Evolutionary conservation across 2,888 invertebrate species (phyloP).

Genomic region (Stenichneumon culpator): DNA sequence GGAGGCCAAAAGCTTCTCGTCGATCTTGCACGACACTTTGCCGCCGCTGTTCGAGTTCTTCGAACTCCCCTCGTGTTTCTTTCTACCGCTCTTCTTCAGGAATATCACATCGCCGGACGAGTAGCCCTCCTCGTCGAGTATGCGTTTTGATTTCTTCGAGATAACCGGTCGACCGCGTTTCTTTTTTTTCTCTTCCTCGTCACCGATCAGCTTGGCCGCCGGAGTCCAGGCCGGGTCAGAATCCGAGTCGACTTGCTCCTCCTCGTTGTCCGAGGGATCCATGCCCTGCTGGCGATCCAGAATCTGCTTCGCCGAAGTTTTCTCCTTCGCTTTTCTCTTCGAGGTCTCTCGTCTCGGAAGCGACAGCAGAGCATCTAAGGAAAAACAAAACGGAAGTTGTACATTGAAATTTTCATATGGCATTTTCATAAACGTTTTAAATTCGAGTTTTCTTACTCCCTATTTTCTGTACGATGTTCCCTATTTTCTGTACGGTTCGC

Average conservation of each 20-base stretch:
- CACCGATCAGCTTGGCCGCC: slow-evolving; percentile 86
- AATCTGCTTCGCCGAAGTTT: slow-evolving; percentile 86
- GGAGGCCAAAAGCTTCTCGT: slow-evolving; percentile 81
- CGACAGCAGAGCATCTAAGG: slow-evolving; percentile 81
- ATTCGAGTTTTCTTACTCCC: not conserved
- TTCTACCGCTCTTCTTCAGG: slow-evolving; percentile 84
- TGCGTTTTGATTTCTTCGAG: slow-evolving; percentile 77
- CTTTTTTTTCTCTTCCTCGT: slow-evolving; percentile 83
- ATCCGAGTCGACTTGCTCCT: slow-evolving; percentile 89
- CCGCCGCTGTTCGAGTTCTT: slow-evolving; percentile 72
- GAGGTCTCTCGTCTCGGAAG: slow-evolving; percentile 88
- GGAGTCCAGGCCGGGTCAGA: slow-evolving; percentile 93
- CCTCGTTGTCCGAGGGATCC: slow-evolving; percentile 85
- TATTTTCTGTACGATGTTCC: too few species aligned
- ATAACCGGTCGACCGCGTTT: slow-evolving; percentile 82
- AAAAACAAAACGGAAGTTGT: slow-evolving; percentile 11
- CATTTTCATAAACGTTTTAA: too few species aligned
- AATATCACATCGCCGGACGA: slow-evolving; percentile 84
- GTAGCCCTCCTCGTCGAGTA: slow-evolving; percentile 88
- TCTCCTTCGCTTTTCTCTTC: slow-evolving; percentile 90
- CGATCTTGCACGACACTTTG: slow-evolving; percentile 80
- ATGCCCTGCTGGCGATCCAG: slow-evolving; percentile 83
- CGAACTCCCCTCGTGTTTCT: slow-evolving; percentile 77
- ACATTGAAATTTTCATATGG: not conserved
- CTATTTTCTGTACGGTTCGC: too few species aligned